Percentiles rank a stretch among this genome's conserved stretches.
Conservation (phyloP, 2,888 invertebrate species). For the Strigamia crassipes region DNA sequence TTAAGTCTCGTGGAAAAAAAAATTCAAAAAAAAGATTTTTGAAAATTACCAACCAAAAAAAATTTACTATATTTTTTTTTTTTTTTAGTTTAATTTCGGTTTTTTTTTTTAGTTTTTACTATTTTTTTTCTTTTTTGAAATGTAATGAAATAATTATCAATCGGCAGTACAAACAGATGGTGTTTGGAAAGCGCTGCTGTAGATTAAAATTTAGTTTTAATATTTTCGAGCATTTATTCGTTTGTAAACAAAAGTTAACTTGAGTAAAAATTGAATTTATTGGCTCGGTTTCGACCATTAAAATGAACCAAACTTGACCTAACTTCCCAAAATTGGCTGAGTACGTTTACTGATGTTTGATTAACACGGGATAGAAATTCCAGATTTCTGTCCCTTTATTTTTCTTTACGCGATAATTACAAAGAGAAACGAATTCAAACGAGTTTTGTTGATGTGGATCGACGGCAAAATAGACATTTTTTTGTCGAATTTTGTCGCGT, state of each 20-base stretch:
- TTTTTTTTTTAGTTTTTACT: neutral
- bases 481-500: neutral
- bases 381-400: neutral
- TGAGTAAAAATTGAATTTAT: neutral
- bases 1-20: constrained; percentile 26
- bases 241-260: neutral
- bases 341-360: neutral
- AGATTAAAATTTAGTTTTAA: neutral
- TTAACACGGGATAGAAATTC: neutral
- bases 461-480: neutral
- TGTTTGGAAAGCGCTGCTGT: neutral
- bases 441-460: neutral
- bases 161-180: neutral
- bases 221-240: neutral
- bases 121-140: neutral
- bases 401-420: neutral
- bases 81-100: neutral
- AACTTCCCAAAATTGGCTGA: constrained; percentile 18
- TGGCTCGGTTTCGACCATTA: neutral
- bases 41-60: neutral
- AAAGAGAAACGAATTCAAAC: neutral
- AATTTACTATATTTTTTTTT: no score
- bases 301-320: constrained; percentile 22
- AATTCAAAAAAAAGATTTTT: neutral
- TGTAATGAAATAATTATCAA: neutral